A percentile compares a stretch with the other conserved stretches of the same genome.
phyloP scores from a whole-genome alignment of 2,888 invertebrate genomes.

The Eilema caniola region DNA sequence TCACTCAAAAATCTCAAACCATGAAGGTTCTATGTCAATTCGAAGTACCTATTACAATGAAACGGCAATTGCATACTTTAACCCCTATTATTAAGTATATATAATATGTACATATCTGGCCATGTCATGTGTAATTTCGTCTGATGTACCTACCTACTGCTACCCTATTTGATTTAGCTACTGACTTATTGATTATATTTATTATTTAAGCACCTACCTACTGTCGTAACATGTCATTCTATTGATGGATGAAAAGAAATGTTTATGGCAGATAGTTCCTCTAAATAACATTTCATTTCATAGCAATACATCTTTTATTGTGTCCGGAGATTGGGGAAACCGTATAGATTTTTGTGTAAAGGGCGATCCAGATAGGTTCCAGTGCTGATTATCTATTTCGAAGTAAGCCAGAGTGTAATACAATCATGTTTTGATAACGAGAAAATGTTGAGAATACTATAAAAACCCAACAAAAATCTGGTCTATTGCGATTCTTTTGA shows the following conservation, averaged over 20 bases:
- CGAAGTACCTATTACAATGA: no score
- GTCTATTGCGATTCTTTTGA: background rate
- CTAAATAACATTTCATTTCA: slow-evolving; percentile 4
- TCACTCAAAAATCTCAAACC: no score
- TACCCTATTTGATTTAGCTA: background rate
- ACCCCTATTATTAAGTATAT: no score
- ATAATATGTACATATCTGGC: no score
- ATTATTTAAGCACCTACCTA: background rate
- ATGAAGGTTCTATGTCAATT: no score
- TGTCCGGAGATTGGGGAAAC: background rate
- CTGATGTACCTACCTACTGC: background rate
- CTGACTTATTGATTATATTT: background rate
- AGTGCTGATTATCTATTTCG: background rate
- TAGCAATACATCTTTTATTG: background rate
- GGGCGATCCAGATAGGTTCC: background rate
- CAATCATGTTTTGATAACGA: background rate
- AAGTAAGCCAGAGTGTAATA: background rate
- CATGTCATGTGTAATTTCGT: background rate
- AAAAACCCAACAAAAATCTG: slow-evolving; percentile 6
- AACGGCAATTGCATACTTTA: no score
- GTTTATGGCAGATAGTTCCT: background rate
- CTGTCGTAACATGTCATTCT: background rate
- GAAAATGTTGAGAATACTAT: background rate
- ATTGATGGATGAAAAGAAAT: background rate
- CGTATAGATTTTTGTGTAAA: background rate